Percentiles rank a stretch among this genome's conserved stretches.
Evolutionary conservation across 2,797 vertebrate genomes (phyloP).

Genomic region (Intellagama lesueurii): DNA sequence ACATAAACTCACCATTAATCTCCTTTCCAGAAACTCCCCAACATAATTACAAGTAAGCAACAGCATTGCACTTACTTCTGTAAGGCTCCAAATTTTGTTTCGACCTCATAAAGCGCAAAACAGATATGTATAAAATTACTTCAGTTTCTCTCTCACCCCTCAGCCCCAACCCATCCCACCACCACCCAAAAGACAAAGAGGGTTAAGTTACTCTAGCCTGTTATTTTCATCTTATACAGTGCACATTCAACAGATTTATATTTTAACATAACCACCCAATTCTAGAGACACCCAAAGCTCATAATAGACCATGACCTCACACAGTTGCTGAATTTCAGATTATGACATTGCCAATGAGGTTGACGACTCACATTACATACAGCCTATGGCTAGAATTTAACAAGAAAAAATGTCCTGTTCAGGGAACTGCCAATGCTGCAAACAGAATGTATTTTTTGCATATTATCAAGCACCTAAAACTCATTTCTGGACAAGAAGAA

Average conservation of each 20-base stretch:
- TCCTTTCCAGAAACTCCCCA: constrained; percentile 45
- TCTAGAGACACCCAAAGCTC: constrained; percentile 1
- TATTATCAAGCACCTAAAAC: not conserved
- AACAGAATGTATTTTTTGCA: constrained; percentile 1
- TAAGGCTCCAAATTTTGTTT: not conserved
- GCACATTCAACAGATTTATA: constrained; percentile 45
- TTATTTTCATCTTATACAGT: constrained; percentile 22
- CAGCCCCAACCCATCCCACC: not conserved
- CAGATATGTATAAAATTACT: constrained; percentile 22
- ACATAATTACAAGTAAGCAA: constrained; percentile 11
- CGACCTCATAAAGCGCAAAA: constrained; percentile 38
- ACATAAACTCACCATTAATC: constrained; percentile 59
- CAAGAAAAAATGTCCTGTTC: rapidly evolving
- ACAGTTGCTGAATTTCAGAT: constrained; percentile 36
- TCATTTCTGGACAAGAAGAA: not conserved
- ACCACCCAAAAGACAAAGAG: constrained; percentile 16
- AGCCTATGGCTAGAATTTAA: not conserved
- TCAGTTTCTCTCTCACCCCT: not conserved
- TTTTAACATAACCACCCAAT: constrained; percentile 51
- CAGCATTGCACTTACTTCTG: not conserved
- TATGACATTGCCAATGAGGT: constrained; percentile 49
- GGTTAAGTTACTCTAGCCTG: constrained; percentile 4
- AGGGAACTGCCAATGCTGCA: not conserved
- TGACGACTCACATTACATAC: rapidly evolving
- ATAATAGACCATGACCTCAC: constrained; percentile 25